phyloP scores from a whole-genome alignment of 2,888 invertebrate genomes.

The Phyto melanocephala region DNA sequence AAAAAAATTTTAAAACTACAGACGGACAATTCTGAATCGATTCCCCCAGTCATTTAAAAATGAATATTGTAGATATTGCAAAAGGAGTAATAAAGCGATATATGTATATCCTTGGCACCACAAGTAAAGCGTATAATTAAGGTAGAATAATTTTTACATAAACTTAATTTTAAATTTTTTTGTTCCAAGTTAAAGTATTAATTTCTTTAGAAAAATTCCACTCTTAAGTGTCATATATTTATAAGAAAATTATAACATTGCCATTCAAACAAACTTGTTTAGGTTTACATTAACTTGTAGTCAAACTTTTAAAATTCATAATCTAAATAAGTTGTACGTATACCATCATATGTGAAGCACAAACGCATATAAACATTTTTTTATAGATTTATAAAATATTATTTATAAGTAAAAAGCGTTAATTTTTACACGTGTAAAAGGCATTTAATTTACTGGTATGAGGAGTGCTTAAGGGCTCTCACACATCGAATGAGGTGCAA shows the following conservation, averaged over 20 bases:
- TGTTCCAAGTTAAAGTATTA: too few relatives aligned
- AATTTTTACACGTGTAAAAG: constrained; percentile 46
- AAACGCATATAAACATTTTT: background rate
- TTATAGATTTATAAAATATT: constrained; percentile 40
- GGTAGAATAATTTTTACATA: too few relatives aligned
- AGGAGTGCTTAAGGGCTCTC: background rate
- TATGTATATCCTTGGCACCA: too few relatives aligned
- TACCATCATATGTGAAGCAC: background rate
- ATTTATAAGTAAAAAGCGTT: constrained; percentile 49
- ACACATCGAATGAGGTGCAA: background rate
- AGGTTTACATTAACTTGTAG: background rate
- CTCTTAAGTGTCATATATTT: constrained; percentile 24
- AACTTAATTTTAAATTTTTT: too few relatives aligned
- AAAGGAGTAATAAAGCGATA: too few relatives aligned
- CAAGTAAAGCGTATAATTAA: too few relatives aligned
- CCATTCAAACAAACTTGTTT: constrained; percentile 21
- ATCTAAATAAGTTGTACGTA: constrained; percentile 44
- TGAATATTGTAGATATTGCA: too few relatives aligned
- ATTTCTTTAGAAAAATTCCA: constrained; percentile 41
- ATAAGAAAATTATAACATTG: constrained; percentile 23
- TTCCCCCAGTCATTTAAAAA: too few relatives aligned
- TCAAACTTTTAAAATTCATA: constrained; percentile 46
- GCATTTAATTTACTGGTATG: background rate
- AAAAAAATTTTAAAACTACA: too few relatives aligned
- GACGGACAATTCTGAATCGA: too few relatives aligned